Base-by-base conservation (phyloP, 2,797 vertebrate species). In the Pantherophis vulpinus region DNA sequence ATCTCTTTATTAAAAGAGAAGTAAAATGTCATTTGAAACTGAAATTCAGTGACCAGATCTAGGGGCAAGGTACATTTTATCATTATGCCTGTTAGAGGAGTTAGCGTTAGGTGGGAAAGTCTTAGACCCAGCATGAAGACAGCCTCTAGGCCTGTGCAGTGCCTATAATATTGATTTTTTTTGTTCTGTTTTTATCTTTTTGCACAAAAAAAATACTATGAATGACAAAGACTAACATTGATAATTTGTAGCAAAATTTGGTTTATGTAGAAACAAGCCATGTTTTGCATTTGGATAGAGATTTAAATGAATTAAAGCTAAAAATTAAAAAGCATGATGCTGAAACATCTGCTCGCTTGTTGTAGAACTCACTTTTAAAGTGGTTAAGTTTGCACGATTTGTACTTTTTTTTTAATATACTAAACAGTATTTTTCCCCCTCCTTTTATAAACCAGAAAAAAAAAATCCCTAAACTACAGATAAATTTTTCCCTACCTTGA, bases 221-320 rank as follows among this genome's bases (percentile, higher is more conserved):
- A 99, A 98, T 97, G 97, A 98, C 98, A 97, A 97, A 98, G 97
- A 97, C 97, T 97, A 95, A 97, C 96, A 96, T 97, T 97, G 89
- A 95, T 97, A 96, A 98, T 97, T 97, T 98, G 97, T 98, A 98
- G 98, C 96, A 97, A 98, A 98, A 98, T 98, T 98, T 98, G 98
- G 98, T 98, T 98, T 98, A 98, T 98, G 98, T 98, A 98, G 98
- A 98, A 99, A 99, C 98, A 98, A 98, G 98, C 96, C 98, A 98
- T 98, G 97, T 98, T 98, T 98, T 98, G 98, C 98, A 98, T 98
- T 98, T 98, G 97, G 98, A 98, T 98, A 98, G 97, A 98, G 97
- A 97, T 97, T 98, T 97, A 98, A 98, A 98, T 97, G 96, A 98
- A 97, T 98, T 98, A 98, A 98, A 99, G 98, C 98, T 98, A 97